Percentiles rank a stretch among this genome's conserved stretches.
Evolutionary conservation across 1,140 invertebrate species (phyloP).

Genomic region (Sogatella furcifera): DNA sequence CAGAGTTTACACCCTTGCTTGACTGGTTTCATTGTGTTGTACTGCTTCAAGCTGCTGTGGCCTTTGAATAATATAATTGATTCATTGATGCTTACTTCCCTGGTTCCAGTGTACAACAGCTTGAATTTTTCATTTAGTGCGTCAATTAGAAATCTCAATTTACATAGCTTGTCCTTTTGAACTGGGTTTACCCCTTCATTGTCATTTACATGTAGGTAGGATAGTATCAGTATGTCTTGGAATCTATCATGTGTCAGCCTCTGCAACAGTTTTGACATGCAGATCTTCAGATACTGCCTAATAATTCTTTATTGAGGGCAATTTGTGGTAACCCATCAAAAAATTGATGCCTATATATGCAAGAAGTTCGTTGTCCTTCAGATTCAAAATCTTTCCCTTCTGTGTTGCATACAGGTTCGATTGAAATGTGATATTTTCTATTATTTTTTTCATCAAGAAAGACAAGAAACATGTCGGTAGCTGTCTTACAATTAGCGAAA

Average conservation of each 20-base stretch:
- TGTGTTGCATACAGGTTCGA: neutral
- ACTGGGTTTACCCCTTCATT: no score
- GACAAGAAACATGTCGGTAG: neutral
- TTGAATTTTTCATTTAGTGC: constrained; percentile 8
- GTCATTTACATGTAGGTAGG: constrained; percentile 6
- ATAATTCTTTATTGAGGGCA: neutral
- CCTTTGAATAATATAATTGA: constrained; percentile 25
- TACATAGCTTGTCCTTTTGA: constrained; percentile 4
- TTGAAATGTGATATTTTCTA: neutral
- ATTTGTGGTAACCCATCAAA: constrained; percentile 1
- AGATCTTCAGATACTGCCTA: neutral
- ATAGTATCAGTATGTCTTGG: constrained; percentile 9
- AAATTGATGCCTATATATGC: neutral
- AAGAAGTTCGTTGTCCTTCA: neutral
- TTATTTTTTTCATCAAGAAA: neutral
- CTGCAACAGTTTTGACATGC: constrained; percentile 7
- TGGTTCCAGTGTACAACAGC: constrained; percentile 11
- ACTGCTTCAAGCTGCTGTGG: constrained; percentile 25
- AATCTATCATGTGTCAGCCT: constrained; percentile 4
- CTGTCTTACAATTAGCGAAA: neutral
- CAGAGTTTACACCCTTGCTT: constrained; percentile 23
- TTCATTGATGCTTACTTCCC: constrained; percentile 14
- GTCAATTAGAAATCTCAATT: constrained; percentile 7
- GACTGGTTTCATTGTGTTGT: constrained; percentile 28
- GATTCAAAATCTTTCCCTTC: neutral